Evolutionary conservation across 64 coral and sea anemone genomes (phyloP), one percentile per base, ranked within the genome.

Genomic region (Acropora tenuis): DNA sequence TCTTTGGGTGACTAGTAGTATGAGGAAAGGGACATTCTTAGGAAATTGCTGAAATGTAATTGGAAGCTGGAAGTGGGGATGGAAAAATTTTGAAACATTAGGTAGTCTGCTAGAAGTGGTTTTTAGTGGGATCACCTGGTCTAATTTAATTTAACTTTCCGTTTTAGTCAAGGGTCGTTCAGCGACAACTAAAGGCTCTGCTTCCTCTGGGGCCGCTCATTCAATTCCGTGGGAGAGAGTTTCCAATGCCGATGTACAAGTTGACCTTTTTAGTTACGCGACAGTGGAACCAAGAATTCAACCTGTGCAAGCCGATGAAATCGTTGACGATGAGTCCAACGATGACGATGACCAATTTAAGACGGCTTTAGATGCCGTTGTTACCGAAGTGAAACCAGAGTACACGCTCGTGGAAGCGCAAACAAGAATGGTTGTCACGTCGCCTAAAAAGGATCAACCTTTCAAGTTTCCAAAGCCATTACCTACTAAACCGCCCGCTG

Each of bases 161-260:
- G 77, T 60, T 92, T 3, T 79, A 94, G 88, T 90, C 4, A 94
- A 90, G 88, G 84, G 83, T 60, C 92, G 88, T 1, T 84, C 71
- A 1, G 74, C 80, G 76, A 90, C 91, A 48, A 75, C 41, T 10
- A 79, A 86, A 66, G 78, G 41, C 11, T 65, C 59, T 2, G 88
- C 73, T 19, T 97, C 92, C 16, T 76, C 95, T 41, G 66, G 80
- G n/a, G 83, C 83, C 15, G 57, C 92, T 12, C 76, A 41, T 11
- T 97, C 95, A 3, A 90, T 97, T 17, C 80, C 90, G 41, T 93
- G 92, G 47, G 95, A 97, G 69, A 66, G 89, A 72, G 73, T 97
- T 7, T 97, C 95, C 6, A 93, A 94, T 52, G 52, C 92, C 30
- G 95, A 97, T 73, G 69, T 97, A 10, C 88, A 97, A 78, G 93